Conservation (phyloP, 2,888 invertebrate species). For the Homarus gammarus region DNA sequence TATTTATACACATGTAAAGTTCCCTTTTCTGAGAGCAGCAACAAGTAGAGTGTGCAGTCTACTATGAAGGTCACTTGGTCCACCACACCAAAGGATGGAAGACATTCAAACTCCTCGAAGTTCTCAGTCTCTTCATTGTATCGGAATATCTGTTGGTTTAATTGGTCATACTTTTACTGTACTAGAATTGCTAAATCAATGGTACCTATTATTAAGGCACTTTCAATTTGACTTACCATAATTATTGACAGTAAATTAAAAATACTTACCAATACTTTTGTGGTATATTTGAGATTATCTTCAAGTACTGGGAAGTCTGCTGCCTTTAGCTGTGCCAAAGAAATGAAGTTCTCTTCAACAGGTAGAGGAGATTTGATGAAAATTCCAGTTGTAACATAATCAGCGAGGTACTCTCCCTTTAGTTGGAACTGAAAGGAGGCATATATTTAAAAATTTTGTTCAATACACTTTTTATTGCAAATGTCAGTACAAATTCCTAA, state of each 20-base stretch:
- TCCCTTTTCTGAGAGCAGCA: slow-evolving; percentile 5
- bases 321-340: slow-evolving; percentile 1
- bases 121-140: not conserved
- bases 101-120: slow-evolving; percentile 13
- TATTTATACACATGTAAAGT: slow-evolving; percentile 26
- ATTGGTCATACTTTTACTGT: not conserved
- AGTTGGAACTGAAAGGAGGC: not conserved
- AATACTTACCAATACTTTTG: slow-evolving; percentile 6
- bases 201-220: not conserved
- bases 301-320: not conserved
- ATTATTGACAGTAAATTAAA: no score
- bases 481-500: not conserved
- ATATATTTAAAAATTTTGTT: not conserved
- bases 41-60: slow-evolving; percentile 5
- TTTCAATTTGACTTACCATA: not conserved
- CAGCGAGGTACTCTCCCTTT: slow-evolving; percentile 7
- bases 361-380: not conserved
- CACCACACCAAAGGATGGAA: slow-evolving; percentile 25
- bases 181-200: not conserved
- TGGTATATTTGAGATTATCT: slow-evolving; percentile 17
- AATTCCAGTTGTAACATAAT: not conserved
- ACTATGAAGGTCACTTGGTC: slow-evolving; percentile 7
- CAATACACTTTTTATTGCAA: not conserved
- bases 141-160: slow-evolving; percentile 10
- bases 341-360: not conserved